These are phyloP conservation scores for Acyrthosiphon pisum DNA, from an alignment of 1,140 invertebrate genomes.

Conservation along the genomic window DNA sequence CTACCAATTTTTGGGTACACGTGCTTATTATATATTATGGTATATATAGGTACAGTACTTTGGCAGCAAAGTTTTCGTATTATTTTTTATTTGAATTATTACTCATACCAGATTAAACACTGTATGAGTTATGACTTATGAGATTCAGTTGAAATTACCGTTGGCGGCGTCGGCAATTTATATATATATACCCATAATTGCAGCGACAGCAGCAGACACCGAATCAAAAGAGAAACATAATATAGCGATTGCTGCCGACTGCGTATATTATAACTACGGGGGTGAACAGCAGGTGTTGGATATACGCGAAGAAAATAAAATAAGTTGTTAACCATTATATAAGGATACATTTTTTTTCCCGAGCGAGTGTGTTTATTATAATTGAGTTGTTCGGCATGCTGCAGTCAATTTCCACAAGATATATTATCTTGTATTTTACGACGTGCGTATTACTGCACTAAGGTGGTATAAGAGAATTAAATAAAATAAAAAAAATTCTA, in stretches of 20 bases:
- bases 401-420: conserved; percentile 53
- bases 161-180: background rate
- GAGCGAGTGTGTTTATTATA: conserved; percentile 54
- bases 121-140: background rate
- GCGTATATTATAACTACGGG: conserved; percentile 49
- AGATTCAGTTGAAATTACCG: background rate
- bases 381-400: conserved; percentile 55
- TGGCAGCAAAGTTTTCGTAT: conserved; percentile 1
- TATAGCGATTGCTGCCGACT: conserved; percentile 31
- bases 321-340: conserved; percentile 55
- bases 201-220: background rate
- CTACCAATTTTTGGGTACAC: conserved; percentile 8
- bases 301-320: conserved; percentile 54
- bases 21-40: background rate
- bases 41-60: background rate
- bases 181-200: background rate
- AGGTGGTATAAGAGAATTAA: conserved; percentile 11
- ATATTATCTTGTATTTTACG: conserved; percentile 52
- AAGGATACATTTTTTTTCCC: conserved; percentile 40
- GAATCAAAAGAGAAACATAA: conserved; percentile 29
- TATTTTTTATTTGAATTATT: conserved; percentile 33
- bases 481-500: conserved; percentile 36
- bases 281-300: conserved; percentile 56
- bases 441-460: conserved; percentile 32
- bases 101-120: background rate